phyloP scores from a whole-genome alignment of 37 sponge, comb jelly and placozoan genomes.

The Diacarnus erythraeanus region DNA sequence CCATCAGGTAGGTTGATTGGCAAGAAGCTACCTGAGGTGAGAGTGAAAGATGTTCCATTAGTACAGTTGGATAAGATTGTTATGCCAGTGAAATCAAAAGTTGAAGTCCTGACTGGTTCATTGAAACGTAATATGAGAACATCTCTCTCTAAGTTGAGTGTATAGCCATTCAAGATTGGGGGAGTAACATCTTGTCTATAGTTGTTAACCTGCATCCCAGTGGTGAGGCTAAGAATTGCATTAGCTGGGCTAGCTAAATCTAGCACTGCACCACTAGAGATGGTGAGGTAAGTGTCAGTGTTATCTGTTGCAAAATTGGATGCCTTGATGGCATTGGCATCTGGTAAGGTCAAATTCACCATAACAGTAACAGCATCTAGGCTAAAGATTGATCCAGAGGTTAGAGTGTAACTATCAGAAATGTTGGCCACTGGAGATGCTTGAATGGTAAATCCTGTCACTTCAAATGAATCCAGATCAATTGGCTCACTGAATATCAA shows the following conservation, averaged over 20 bases:
- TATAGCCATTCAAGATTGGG: conserved; percentile 53
- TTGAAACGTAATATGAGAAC: conserved; percentile 67
- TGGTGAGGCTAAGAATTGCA: conserved; percentile 41
- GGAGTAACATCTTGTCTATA: conserved; percentile 71
- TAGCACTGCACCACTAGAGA: conserved; percentile 48
- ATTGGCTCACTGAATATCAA: conserved; percentile 81
- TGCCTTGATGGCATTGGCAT: conserved; percentile 78
- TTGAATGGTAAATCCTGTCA: conserved; percentile 59
- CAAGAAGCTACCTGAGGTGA: conserved; percentile 69
- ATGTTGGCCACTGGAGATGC: conserved; percentile 7
- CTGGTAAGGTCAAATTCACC: conserved; percentile 60
- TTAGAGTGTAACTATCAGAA: conserved; percentile 55
- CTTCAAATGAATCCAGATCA: conserved; percentile 32
- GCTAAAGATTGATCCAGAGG: conserved; percentile 53
- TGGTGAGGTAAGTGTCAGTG: conserved; percentile 63
- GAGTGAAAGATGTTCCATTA: conserved; percentile 20
- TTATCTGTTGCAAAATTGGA: conserved; percentile 47
- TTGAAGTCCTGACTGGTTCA: conserved; percentile 77
- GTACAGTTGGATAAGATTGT: conserved; percentile 61
- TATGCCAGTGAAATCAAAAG: conserved; percentile 69
- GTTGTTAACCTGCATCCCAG: conserved; percentile 28
- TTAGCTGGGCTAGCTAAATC: conserved; percentile 71
- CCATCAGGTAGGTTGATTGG: conserved; percentile 49
- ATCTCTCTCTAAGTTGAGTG: conserved; percentile 65
- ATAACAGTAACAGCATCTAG: conserved; percentile 55